Base-by-base conservation (phyloP, 1,140 invertebrate genomes). In the Orchesella cincta region DNA sequence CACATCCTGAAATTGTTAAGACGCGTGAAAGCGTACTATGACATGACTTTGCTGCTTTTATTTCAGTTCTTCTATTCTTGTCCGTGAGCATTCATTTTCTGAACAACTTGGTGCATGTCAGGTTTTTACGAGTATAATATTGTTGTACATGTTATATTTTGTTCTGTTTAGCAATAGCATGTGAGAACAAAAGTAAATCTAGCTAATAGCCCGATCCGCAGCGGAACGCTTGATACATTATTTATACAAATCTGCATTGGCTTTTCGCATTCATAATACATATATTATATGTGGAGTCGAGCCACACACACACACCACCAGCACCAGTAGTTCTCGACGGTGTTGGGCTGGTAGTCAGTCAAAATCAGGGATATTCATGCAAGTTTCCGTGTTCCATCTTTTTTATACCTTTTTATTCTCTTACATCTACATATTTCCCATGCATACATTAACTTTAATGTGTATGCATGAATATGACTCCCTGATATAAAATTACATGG, bases 291-390 rank as follows among this genome's bases (percentile, higher is more conserved):
- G 54, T n/a, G 14, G n/a, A 16, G n/a, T 18, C 3, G n/a, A 57
- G 26, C 14, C 12, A 57, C 54, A 57, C n/a, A n/a, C n/a, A n/a
- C n/a, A n/a, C n/a, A n/a, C n/a, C n/a, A n/a, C n/a, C n/a, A n/a
- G n/a, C n/a, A n/a, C n/a, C n/a, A n/a, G n/a, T n/a, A n/a, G n/a
- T n/a, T n/a, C n/a, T n/a, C n/a, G n/a, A 26, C 54, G 54, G 54
- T 57, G 54, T 23, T 12, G 54, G 12, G 26, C 26, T 57, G n/a
- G n/a, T 23, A 57, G 54, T 26, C 14, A 57, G n/a, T 14, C 54
- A 57, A 57, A 57, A 57, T 57, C 54, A 57, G 54, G 54, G 26
- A 31, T 67, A 67, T 67, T 67, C 62, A 67, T 33, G 31, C 62
- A 67, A 67, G 62, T 62, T 62, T 62, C 54, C 54, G 54, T 62